Base-by-base conservation (phyloP, 1,140 invertebrate genomes). In the Gryon sp. region DNA sequence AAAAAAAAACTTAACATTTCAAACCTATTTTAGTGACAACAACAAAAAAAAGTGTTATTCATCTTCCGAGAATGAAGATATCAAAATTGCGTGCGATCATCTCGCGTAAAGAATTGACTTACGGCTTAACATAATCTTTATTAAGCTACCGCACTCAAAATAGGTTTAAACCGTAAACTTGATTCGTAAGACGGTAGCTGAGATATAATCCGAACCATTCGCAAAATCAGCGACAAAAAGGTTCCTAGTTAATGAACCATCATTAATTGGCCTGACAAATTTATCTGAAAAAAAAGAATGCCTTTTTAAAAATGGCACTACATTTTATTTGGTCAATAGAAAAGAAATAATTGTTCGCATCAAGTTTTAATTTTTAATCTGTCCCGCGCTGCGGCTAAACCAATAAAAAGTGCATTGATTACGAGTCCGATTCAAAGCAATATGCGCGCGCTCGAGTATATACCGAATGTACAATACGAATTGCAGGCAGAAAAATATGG, bases 331-430 rank as follows among this genome's bases (percentile, higher is more conserved):
- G 32, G 41, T 43, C 53, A 38, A 52, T 53, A 24, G 32, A 60
- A 53, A 45, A 60, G 38, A 50, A 70, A 60, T 59, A 69, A 69
- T 59, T 50, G 26, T 59, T 57, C 32, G 41, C 24, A 43, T 14
- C 22, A 43, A 30, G 34, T 20, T 69, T 69, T 55, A 59, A 69
- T 69, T 50, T 59, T 69, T 59, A 52, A 69, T 59, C 52, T 69
- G 52, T 59, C 52, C 63, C 65, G 24, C 52, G 53, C 45, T n/a
- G 24, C 45, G 36, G 18, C 34, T 52, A 52, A 69, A 59, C 53
- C 65, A 53, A 69, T 59, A 69, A 69, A 50, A 59, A 59, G 52
- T 52, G 52, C 65, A 69, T 68, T 68, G 63, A 69, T 69, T 59
- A 69, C 53, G 43, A 59, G 43, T 34, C 26, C 28, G 43, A 59